phyloP scores from a whole-genome alignment of 2,888 invertebrate species.

The Neocrepidodera transversa region DNA sequence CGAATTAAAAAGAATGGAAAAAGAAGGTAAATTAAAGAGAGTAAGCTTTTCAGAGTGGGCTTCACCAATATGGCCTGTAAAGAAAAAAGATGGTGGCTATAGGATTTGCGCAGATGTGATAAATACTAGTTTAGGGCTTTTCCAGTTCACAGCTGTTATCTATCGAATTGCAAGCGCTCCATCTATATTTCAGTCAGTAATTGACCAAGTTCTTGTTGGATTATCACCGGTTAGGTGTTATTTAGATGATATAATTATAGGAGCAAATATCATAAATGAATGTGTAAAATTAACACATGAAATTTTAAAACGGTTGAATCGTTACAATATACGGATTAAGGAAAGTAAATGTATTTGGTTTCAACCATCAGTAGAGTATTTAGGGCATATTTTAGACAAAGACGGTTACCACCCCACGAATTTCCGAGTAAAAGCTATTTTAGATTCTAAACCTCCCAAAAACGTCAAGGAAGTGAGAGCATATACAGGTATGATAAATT shows the following conservation, averaged over 20 bases:
- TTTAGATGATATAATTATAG: conserved; percentile 14
- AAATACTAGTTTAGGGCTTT: not conserved
- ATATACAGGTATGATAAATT: too few relatives aligned
- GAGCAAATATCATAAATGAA: not conserved
- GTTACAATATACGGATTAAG: conserved; percentile 1
- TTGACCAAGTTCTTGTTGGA: conserved; percentile 9
- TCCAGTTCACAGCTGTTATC: not conserved
- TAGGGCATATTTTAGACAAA: conserved; percentile 6
- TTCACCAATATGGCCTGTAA: not conserved
- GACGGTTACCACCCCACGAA: conserved; percentile 9
- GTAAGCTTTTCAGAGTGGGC: not conserved
- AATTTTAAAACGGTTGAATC: not conserved
- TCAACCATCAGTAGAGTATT: conserved; percentile 9
- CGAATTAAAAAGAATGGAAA: conserved; percentile 1
- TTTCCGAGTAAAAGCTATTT: conserved; percentile 9
- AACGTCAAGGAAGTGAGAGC: too few relatives aligned
- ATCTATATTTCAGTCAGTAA: conserved; percentile 13
- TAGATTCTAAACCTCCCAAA: conserved; percentile 3
- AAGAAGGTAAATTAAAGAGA: conserved; percentile 7
- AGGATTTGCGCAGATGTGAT: too few relatives aligned
- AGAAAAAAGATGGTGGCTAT: not conserved
- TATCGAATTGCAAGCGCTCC: conserved; percentile 4
- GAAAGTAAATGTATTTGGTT: conserved; percentile 15
- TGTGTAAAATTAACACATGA: conserved; percentile 16
- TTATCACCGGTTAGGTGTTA: conserved; percentile 10